Base-by-base conservation (phyloP, 2,797 vertebrate genomes). In the Chaetodon trifasciatus region DNA sequence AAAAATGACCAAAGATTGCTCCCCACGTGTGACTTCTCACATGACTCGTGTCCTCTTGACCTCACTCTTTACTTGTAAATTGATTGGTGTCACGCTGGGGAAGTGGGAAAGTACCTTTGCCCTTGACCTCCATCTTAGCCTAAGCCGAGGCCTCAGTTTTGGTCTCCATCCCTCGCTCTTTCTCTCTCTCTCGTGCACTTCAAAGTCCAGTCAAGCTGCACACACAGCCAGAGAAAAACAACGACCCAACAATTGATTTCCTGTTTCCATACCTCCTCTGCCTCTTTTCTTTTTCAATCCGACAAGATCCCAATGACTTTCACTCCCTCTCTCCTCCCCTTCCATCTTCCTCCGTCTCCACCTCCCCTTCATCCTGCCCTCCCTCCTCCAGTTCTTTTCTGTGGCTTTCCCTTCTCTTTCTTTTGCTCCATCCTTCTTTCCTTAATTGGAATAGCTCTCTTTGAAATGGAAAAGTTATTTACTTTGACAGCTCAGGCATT, bases 251-350 rank as follows among this genome's bases (percentile, higher is more conserved):
- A 89, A 94, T 92, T 79, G 82, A 95, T 90, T 92, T 96, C 94
- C 93, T 94, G 91, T 91, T 81, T 91, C 84, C 76, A 79, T 47
- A 82, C 91, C 83, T 77, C 83, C 88, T 64, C 72, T 23, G 15
- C 70, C 66, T 82, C 79, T 84, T 89, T 85, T 76, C 76, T 62
- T 85, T 88, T 86, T 93, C 70, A 92, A 70, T 53, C 88, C 76
- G 74, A 91, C 93, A 95, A 95, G 90, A 94, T 94, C 92, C 94
- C 90, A 85, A 55, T 67, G 86, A 94, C 89, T 93, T 94, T 93
- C 76, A 85, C 87, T 88, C 89, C 60, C 79, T 78, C 76, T 80
- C 69, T 85, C 61, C 65, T 79, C 74, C 80, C 76, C 74, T 67
- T 87, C 83, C 72, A 81, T 70, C 84, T 74, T 65, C 63, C 65